Evolutionary conservation across 2,888 invertebrate genomes (phyloP).

Genomic region (Mesochorus sp.): DNA sequence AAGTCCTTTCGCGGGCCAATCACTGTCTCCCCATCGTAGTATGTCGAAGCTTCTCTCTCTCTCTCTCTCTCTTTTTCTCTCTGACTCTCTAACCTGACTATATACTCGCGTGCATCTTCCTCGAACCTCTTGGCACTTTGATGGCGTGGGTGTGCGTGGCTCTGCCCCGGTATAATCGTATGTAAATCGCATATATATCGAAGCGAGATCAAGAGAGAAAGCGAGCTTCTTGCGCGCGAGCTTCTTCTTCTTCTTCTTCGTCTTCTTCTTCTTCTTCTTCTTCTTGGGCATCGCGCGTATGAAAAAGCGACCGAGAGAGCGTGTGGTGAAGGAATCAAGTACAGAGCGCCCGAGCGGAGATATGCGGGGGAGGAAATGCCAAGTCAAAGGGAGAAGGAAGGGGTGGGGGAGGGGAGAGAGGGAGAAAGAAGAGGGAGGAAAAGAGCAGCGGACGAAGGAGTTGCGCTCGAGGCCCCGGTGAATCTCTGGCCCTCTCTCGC

Average conservation of each 20-base stretch:
- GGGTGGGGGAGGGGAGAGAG: background rate
- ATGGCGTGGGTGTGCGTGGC: slow-evolving; percentile 79
- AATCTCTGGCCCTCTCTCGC: slow-evolving; percentile 71
- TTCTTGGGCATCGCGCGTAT: slow-evolving; percentile 24
- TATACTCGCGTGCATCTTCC: background rate
- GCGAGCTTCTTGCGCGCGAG: slow-evolving; percentile 33
- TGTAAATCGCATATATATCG: slow-evolving; percentile 80
- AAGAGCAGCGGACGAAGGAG: slow-evolving; percentile 27
- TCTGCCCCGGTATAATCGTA: slow-evolving; percentile 79
- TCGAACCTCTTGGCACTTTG: slow-evolving; percentile 64
- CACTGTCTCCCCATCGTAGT: no score
- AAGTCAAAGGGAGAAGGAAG: slow-evolving; percentile 43
- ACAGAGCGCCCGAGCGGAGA: slow-evolving; percentile 27
- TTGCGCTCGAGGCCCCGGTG: slow-evolving; percentile 67
- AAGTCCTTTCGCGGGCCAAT: slow-evolving; percentile 42
- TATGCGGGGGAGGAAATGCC: slow-evolving; percentile 49
- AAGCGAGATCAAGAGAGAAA: slow-evolving; percentile 66
- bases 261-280: no score
- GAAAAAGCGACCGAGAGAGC: slow-evolving; percentile 19
- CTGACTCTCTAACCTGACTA: slow-evolving; percentile 25
- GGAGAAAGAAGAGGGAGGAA: slow-evolving; percentile 26
- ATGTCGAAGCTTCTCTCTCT: slow-evolving; percentile 4
- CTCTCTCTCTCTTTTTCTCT: background rate
- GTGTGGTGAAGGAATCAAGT: slow-evolving; percentile 50
- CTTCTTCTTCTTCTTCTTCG: no score